Conservation (phyloP, 35 echinoderm and acorn worm species). For the Heliocidaris tuberculata region DNA sequence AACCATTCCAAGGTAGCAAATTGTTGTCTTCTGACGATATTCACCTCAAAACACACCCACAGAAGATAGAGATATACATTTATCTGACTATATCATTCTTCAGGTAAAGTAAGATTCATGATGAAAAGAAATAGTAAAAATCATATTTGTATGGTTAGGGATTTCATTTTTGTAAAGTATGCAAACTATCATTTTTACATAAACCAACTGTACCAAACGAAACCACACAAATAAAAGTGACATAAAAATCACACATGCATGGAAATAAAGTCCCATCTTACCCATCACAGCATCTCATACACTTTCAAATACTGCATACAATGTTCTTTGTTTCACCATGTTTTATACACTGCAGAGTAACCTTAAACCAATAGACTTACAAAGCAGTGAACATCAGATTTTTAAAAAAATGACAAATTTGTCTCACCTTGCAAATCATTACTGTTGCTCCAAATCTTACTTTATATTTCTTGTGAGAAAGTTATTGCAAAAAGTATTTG, state of each 20-base stretch:
- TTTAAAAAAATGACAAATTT: background rate
- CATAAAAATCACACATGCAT: background rate
- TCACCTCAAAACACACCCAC: background rate
- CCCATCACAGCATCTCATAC: background rate
- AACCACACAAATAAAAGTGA: background rate
- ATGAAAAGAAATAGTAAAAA: background rate
- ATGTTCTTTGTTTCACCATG: background rate
- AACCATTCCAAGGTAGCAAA: background rate
- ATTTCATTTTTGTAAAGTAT: background rate
- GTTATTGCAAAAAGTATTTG: background rate
- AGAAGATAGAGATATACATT: background rate
- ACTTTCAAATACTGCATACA: background rate
- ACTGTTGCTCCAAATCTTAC: background rate
- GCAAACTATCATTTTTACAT: background rate
- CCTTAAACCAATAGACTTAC: too few species aligned
- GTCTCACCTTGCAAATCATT: background rate
- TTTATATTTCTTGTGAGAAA: background rate
- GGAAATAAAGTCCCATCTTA: background rate
- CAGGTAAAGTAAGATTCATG: too few species aligned
- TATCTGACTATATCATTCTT: background rate
- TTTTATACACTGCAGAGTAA: background rate
- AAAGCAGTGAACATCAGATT: background rate
- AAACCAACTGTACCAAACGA: background rate
- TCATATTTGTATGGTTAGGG: background rate
- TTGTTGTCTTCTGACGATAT: background rate